Percentiles rank a stretch among this genome's conserved stretches.
These are phyloP conservation scores for Fringilla coelebs DNA, from an alignment of 2,797 vertebrate genomes.

Conservation along the genomic window DNA sequence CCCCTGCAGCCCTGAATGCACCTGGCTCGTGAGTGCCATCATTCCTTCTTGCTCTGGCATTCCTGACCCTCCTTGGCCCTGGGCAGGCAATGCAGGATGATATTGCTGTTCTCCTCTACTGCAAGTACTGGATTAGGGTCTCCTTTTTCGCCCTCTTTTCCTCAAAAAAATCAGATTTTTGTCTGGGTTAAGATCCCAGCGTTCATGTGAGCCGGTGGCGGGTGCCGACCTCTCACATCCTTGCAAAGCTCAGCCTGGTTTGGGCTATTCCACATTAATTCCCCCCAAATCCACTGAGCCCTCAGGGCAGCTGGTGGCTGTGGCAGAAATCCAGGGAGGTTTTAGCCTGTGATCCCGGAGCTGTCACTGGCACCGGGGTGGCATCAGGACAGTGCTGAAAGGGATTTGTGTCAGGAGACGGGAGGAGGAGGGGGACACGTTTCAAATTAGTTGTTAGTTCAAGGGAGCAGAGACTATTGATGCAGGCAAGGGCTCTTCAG, in stretches of 20 bases:
- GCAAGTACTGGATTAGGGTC: no score
- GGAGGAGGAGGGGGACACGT: background rate
- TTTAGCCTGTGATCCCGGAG: constrained; percentile 29
- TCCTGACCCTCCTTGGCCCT: background rate
- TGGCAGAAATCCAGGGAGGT: constrained; percentile 39
- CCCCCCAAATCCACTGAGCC: constrained; percentile 7
- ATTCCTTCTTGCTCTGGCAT: background rate
- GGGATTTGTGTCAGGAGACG: constrained; percentile 50
- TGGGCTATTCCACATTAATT: background rate
- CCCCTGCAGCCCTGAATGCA: background rate
- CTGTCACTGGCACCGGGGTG: background rate
- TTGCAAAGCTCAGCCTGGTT: background rate
- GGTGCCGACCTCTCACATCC: background rate
- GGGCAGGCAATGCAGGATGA: background rate
- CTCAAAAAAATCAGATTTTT: background rate
- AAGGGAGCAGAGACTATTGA: background rate
- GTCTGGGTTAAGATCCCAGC: background rate
- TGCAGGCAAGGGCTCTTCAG: background rate
- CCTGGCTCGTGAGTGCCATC: background rate
- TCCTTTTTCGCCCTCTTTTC: background rate
- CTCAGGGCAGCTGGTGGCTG: background rate
- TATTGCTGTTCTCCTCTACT: background rate
- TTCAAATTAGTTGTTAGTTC: constrained; percentile 43
- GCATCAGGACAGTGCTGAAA: constrained; percentile 49
- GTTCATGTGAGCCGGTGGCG: rapidly evolving